A percentile compares a stretch with the other conserved stretches of the same genome.
Conservation (phyloP, 2,113 vertebrate species). For the Menura novaehollandiae region DNA sequence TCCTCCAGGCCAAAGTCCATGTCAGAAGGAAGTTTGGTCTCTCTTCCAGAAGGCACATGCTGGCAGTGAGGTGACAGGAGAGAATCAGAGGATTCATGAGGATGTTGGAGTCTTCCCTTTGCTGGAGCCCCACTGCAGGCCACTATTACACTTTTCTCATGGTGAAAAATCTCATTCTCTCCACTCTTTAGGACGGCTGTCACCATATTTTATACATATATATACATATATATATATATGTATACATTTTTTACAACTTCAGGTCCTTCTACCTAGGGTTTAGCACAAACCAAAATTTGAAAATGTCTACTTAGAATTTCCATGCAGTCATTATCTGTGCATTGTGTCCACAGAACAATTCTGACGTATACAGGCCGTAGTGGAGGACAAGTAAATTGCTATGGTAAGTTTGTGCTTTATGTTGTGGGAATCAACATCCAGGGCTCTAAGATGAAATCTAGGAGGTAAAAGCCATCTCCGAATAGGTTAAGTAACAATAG, state of each 20-base stretch:
- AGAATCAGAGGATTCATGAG: neutral
- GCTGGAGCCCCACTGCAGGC: neutral
- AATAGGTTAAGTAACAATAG: neutral
- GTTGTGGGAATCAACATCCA: neutral
- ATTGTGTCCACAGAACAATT: neutral
- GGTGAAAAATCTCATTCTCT: neutral
- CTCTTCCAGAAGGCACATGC: neutral
- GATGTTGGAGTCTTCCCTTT: neutral
- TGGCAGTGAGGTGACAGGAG: neutral
- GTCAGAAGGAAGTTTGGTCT: rapidly evolving
- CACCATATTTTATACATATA: neutral
- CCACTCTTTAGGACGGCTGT: neutral
- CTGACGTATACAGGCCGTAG: neutral
- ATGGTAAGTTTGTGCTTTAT: neutral
- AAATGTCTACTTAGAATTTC: neutral
- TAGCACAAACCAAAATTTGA: neutral
- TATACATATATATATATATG: no score
- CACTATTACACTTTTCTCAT: neutral
- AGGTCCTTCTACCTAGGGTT: neutral
- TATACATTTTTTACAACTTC: neutral
- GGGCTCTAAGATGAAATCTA: neutral
- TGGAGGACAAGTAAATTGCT: neutral
- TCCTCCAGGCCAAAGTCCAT: neutral
- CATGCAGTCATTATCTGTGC: neutral
- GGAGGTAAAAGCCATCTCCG: neutral